A percentile compares a stretch with the other conserved stretches of the same genome.
These are phyloP conservation scores for Halesus radiatus DNA, from an alignment of 1,140 invertebrate species.

Conservation along the genomic window DNA sequence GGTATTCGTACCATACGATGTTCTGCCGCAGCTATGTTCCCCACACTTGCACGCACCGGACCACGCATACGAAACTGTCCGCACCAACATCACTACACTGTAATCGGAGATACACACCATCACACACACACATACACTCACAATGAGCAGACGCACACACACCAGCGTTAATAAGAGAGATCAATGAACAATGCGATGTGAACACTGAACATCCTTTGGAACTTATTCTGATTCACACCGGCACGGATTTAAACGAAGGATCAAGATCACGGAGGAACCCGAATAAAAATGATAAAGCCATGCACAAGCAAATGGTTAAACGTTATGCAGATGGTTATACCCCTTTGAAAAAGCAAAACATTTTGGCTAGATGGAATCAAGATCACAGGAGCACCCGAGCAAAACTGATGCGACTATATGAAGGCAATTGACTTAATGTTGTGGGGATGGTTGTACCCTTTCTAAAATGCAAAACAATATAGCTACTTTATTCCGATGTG, in stretches of 20 bases:
- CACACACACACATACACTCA: too few relatives aligned
- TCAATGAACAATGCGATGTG: slow-evolving; percentile 24
- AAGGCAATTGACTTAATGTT: neutral
- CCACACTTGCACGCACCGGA: neutral
- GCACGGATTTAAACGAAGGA: neutral
- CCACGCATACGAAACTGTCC: neutral
- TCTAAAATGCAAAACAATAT: too few relatives aligned
- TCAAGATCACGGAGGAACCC: neutral
- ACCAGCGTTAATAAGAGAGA: slow-evolving; percentile 17
- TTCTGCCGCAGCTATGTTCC: neutral
- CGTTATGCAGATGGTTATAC: too few relatives aligned
- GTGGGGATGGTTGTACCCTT: neutral
- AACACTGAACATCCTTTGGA: slow-evolving; percentile 7
- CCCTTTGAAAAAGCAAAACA: too few relatives aligned
- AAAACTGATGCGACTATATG: neutral
- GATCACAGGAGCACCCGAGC: too few relatives aligned
- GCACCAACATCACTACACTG: neutral
- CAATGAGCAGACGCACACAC: neutral
- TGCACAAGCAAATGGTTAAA: too few relatives aligned
- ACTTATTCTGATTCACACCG: neutral
- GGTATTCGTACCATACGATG: too few relatives aligned
- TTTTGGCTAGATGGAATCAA: too few relatives aligned
- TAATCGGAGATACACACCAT: neutral
- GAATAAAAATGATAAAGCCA: neutral
- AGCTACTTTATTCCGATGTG: too few relatives aligned